Conservation (phyloP, 2,797 vertebrate species). For the Sebastes umbrosus region DNA sequence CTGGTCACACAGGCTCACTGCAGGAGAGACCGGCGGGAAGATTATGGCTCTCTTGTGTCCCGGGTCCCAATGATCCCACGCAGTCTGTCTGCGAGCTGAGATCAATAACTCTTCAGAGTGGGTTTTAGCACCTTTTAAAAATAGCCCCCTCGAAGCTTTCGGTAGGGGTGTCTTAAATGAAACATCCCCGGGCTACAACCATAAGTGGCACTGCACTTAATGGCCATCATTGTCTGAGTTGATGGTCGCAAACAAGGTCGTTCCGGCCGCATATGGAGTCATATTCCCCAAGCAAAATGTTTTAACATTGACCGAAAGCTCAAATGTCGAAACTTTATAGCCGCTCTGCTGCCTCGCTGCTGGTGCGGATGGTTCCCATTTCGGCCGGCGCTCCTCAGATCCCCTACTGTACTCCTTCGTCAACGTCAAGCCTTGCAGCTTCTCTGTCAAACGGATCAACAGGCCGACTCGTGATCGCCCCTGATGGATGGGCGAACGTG, state of each 20-base stretch:
- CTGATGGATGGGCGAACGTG: conserved; percentile 70
- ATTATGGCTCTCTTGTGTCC: conserved; percentile 49
- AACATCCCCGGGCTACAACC: conserved; percentile 28
- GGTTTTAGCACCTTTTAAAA: conserved; percentile 64
- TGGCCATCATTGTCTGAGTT: conserved; percentile 46
- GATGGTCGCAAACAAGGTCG: conserved; percentile 62
- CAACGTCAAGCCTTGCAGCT: conserved; percentile 25
- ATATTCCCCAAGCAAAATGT: conserved; percentile 41
- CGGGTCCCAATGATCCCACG: conserved; percentile 44
- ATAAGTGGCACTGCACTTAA: conserved; percentile 40
- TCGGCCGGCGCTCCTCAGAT: neutral
- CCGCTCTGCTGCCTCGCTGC: conserved; percentile 20
- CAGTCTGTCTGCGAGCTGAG: conserved; percentile 45
- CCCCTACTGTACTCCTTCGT: conserved; percentile 29
- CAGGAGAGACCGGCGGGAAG: conserved; percentile 39
- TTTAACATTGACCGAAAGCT: conserved; percentile 53
- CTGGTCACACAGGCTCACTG: conserved; percentile 39
- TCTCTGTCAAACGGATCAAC: conserved; percentile 65
- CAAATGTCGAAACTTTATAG: conserved; percentile 38
- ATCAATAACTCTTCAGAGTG: conserved; percentile 67
- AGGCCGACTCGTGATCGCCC: conserved; percentile 58
- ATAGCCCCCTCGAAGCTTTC: conserved; percentile 32
- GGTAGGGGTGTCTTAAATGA: conserved; percentile 31
- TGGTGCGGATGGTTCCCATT: conserved; percentile 23
- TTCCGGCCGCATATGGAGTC: conserved; percentile 26